Base-by-base conservation (phyloP, 2,113 vertebrate genomes). In the Serilophus lunatus region DNA sequence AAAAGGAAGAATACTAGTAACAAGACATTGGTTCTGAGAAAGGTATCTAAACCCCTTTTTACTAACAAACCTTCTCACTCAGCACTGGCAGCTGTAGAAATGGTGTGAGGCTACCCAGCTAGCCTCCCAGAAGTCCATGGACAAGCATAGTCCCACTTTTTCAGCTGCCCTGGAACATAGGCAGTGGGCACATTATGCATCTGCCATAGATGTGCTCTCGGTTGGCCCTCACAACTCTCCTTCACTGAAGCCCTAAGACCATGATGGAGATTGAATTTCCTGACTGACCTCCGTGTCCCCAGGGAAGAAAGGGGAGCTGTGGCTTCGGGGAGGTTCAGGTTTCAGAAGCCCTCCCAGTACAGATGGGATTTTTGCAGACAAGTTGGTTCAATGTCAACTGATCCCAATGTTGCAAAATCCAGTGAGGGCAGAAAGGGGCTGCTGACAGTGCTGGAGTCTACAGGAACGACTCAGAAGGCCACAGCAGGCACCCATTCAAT, bases 51-150 rank as follows among this genome's bases (percentile, higher is more conserved):
- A 66, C 12, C 66, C 13, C 29, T 29, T 76, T 83, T 54, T 66
- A 59, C 44, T 64, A 91, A 45, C 23, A 84, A 81, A 74, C 42
- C 31, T 74, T 23, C 35, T 79, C 13, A 7, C 49, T 42, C 71
- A 36, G 72, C 65, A 9, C 14, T 71, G 44, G 63, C 60, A 87
- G 65, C 69, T 71, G 38, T 38, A 33, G 74, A 84, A 86, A 74
- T 10, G 1, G 6, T 0, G 0, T 36, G n/a, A 10, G 7, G 65
- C 29, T 80, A 0, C 10, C 24, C 81, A 63, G 47, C 0, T 1
- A 92, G 57, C n/a, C 44, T 79, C 38, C 29, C 45, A 60, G 68
- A 36, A 88, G 25, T 3, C 44, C 65, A 9, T 0, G 12, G 77
- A 33, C 2, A 16, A 35, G 18, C 64, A 47, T 4, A 70, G 53